Conservation (phyloP, 2,797 vertebrate species). For the Mareca strepera region DNA sequence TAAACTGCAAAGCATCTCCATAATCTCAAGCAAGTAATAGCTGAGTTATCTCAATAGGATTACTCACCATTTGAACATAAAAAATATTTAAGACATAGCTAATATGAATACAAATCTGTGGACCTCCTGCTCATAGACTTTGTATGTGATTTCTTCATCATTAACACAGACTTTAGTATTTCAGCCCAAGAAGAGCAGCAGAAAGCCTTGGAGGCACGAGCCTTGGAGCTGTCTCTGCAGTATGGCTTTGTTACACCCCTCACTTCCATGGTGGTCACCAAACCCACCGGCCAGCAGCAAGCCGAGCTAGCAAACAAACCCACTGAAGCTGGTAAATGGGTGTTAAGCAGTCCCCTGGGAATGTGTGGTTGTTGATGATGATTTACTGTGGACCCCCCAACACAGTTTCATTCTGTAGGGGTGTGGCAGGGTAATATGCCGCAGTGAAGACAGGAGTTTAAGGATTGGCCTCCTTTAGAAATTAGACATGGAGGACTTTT, state of each 20-base stretch:
- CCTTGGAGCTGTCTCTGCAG: constrained; percentile 84
- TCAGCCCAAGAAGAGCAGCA: constrained; percentile 72
- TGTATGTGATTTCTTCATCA: not conserved
- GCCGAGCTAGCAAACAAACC: constrained; percentile 86
- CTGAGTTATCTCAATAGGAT: not conserved
- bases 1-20: not conserved
- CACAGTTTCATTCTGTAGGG: not conserved
- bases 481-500: not conserved
- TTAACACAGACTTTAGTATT: constrained; percentile 72
- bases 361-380: not conserved
- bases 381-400: not conserved
- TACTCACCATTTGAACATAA: not conserved
- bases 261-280: constrained; percentile 95
- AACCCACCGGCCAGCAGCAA: constrained; percentile 78
- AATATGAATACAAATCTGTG: not conserved
- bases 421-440: rapidly evolving
- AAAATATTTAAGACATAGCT: not conserved
- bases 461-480: not conserved
- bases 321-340: constrained; percentile 78
- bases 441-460: rapidly evolving
- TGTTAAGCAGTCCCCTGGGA: not conserved
- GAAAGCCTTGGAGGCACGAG: constrained; percentile 72
- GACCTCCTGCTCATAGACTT: not conserved
- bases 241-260: constrained; percentile 91
- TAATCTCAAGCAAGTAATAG: not conserved